phyloP scores from a whole-genome alignment of 2,888 invertebrate genomes.

The Dolichopus griseipennis region DNA sequence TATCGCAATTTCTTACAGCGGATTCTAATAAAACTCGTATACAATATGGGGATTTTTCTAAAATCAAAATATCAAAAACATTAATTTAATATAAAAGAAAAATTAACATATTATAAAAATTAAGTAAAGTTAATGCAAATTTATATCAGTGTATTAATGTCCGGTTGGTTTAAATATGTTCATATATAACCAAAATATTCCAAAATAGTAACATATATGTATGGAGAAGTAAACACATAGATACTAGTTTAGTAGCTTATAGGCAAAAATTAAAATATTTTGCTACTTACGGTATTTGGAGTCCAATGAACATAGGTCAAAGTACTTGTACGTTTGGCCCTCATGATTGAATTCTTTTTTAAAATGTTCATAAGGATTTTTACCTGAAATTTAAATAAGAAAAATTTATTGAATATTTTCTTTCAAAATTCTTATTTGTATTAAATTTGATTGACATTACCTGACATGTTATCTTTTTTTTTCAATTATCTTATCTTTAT shows the following conservation, averaged over 20 bases:
- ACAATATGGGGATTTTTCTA: slow-evolving; percentile 80
- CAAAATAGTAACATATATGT: too few species aligned
- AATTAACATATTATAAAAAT: neutral
- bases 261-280: neutral
- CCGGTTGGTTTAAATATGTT: neutral
- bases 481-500: neutral
- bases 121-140: neutral
- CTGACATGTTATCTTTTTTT: neutral
- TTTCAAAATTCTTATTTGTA: slow-evolving; percentile 8
- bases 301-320: slow-evolving; percentile 64
- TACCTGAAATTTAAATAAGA: slow-evolving; percentile 35
- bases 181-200: neutral
- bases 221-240: too few species aligned
- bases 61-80: slow-evolving; percentile 13
- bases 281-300: slow-evolving; percentile 67
- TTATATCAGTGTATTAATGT: neutral
- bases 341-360: slow-evolving; percentile 52
- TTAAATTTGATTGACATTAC: neutral
- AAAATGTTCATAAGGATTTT: slow-evolving; percentile 56
- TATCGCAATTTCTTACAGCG: slow-evolving; percentile 92
- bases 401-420: too few species aligned
- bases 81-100: slow-evolving; percentile 8
- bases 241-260: too few species aligned
- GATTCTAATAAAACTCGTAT: slow-evolving; percentile 90
- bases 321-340: slow-evolving; percentile 65